Conservation (phyloP, 2,797 vertebrate species). For the Austrolebias charrua region DNA sequence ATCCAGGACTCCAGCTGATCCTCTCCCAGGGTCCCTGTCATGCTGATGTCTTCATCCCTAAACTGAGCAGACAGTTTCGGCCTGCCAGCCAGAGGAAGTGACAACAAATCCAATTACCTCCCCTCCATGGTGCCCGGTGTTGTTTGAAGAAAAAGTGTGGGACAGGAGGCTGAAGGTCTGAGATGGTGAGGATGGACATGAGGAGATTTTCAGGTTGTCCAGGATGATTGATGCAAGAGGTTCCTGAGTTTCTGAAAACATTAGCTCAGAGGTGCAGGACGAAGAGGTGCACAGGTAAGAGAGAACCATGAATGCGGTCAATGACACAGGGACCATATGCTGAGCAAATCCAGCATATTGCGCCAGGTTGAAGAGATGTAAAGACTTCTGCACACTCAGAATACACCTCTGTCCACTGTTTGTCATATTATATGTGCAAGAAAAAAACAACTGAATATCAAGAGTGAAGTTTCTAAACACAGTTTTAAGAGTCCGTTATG, state of each 20-base stretch:
- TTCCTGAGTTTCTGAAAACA: no score
- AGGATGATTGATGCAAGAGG: neutral
- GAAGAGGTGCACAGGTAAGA: neutral
- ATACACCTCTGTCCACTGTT: neutral
- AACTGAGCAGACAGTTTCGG: slow-evolving; percentile 95
- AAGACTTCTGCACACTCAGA: no score
- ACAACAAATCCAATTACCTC: slow-evolving; percentile 99
- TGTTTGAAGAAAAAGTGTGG: slow-evolving; percentile 56
- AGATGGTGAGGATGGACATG: neutral
- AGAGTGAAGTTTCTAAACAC: no score
- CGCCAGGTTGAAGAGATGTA: neutral
- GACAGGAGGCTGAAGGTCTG: neutral
- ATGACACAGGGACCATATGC: neutral
- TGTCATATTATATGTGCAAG: neutral
- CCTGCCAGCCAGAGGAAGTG: slow-evolving; percentile 97
- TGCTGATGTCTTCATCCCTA: slow-evolving; percentile 99
- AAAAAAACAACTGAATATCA: no score
- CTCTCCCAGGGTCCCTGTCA: slow-evolving; percentile 95
- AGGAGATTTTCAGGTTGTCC: neutral
- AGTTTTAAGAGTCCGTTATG: no score
- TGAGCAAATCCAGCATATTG: neutral
- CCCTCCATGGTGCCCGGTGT: slow-evolving; percentile 88
- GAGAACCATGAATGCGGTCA: neutral
- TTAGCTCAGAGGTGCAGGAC: neutral
- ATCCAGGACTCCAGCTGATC: slow-evolving; percentile 95